These are phyloP conservation scores for Lamprotornis superbus DNA, from an alignment of 2,113 vertebrate species.

Conservation along the genomic window DNA sequence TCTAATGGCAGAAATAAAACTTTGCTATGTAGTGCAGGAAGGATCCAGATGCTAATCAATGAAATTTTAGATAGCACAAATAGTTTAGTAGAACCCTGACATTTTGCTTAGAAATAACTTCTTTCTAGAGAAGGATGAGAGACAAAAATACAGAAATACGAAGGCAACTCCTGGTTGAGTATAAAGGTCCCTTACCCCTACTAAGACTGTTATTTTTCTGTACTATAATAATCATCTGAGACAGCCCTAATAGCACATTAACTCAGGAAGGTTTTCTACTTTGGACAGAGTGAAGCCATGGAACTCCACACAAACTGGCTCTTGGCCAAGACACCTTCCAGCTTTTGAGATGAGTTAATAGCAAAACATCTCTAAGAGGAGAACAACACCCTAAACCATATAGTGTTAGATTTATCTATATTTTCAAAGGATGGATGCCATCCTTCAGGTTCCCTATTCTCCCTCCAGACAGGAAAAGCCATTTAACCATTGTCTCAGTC, in stretches of 20 bases:
- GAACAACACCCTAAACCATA: not conserved
- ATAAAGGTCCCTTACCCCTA: not conserved
- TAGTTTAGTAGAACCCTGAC: not conserved
- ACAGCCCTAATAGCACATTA: not conserved
- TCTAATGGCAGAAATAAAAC: conserved; percentile 24
- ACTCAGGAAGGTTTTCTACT: not conserved
- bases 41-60: not conserved
- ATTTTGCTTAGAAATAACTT: not conserved
- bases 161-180: not conserved
- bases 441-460: not conserved
- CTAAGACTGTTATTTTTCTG: not conserved
- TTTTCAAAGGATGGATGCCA: not conserved
- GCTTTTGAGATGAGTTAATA: not conserved
- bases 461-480: not conserved
- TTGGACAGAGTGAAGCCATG: not conserved
- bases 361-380: not conserved
- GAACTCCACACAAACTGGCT: not conserved
- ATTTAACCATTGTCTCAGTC: not conserved
- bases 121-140: not conserved
- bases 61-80: not conserved
- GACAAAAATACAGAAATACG: not conserved
- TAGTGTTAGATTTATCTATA: not conserved
- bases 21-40: not conserved
- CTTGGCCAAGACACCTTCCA: not conserved
- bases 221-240: not conserved